Evolutionary conservation across 2,113 vertebrate species (phyloP), one percentile per base, ranked within the genome.

Genomic region (Halcyon malimbica): DNA sequence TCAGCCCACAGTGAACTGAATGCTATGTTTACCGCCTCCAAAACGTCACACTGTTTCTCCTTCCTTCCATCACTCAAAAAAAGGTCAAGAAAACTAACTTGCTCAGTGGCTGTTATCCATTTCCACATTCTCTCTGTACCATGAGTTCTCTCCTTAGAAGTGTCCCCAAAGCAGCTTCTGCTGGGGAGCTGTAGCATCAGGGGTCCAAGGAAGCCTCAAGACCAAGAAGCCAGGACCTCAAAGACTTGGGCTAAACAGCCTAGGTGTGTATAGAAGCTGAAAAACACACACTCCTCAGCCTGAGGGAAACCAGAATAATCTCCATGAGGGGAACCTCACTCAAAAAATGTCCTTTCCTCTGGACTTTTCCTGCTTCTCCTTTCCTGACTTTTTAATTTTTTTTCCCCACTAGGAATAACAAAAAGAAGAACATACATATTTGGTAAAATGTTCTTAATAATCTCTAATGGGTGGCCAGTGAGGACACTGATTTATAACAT

Each of bases 371-470:
- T 81, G 16, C 26, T 82, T 63, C 59, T 53, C n/a, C 14, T 73
- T 79, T 63, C 48, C 54, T 64, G 19, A 50, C 35, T 35, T 35
- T 35, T 35, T 35, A n/a, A n/a, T 35, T 0, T 2, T 10, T 14
- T 33, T 48, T 8, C 0, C 11, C 17, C 7, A 16, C 75, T 25
- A 44, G 6, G 20, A 88, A 2, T 48, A 71, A 64, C 1, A 0
- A 69, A 53, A 94, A 60, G 8, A 48, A 83, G 83, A 53, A 10
- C 28, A 70, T 35, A 37, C 1, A 41, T 26, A 90, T 56, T 37
- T 57, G 33, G 60, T 59, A 63, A 93, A 89, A 87, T 8, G 13
- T 23, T 77, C 41, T 56, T 19, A 50, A 42, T 7, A 71, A 16
- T 46, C 46, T 84, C 25, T 39, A 63, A 29, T 0, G 5, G 37